These are phyloP conservation scores for Leptodirus hochenwartii DNA, from an alignment of 2,888 invertebrate genomes.

Conservation along the genomic window DNA sequence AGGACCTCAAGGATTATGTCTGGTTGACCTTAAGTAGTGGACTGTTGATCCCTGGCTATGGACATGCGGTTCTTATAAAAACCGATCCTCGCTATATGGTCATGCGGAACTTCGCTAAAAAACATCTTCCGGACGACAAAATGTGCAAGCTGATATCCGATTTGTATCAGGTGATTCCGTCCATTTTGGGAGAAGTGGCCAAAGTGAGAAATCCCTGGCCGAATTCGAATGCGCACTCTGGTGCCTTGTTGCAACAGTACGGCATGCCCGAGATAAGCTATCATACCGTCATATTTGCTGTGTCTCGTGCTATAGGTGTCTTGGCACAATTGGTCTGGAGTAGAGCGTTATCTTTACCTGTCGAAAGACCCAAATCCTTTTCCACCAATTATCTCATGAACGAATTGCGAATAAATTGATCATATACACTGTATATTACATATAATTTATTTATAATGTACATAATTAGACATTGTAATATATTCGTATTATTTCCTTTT, in stretches of 20 bases:
- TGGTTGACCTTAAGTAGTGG: constrained; percentile 48
- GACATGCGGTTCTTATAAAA: constrained; percentile 75
- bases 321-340: constrained; percentile 66
- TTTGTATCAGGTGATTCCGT: constrained; percentile 69
- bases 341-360: constrained; percentile 62
- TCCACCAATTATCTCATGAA: constrained; percentile 26
- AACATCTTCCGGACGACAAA: constrained; percentile 64
- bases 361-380: constrained; percentile 72
- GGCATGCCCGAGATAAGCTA: constrained; percentile 80
- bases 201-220: constrained; percentile 90
- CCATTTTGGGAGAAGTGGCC: constrained; percentile 62
- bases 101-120: constrained; percentile 71
- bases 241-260: constrained; percentile 55
- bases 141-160: constrained; percentile 41
- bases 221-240: constrained; percentile 83
- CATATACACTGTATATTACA: too few relatives aligned
- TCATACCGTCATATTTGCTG: constrained; percentile 81
- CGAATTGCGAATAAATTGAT: too few relatives aligned
- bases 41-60: constrained; percentile 78
- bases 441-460: too few relatives aligned
- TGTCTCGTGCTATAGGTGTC: constrained; percentile 71
- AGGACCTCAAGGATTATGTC: constrained; percentile 46
- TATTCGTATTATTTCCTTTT: too few relatives aligned
- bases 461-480: too few relatives aligned
- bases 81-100: constrained; percentile 70